A percentile compares a stretch with the other conserved stretches of the same genome.
phyloP scores from a whole-genome alignment of 2,888 invertebrate genomes.

The Euclidia mi region DNA sequence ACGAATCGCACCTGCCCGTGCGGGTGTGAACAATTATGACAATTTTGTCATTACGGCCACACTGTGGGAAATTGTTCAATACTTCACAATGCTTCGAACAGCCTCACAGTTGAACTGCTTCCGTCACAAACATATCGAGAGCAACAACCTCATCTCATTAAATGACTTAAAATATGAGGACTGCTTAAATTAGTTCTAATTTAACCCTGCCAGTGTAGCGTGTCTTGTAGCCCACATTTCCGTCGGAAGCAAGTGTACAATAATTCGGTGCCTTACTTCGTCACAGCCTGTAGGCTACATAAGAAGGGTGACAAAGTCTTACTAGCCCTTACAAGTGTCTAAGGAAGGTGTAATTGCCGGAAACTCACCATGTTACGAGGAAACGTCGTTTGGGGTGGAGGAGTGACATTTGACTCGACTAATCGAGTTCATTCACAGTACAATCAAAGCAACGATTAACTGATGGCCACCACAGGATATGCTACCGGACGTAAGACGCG shows the following conservation, averaged over 20 bases:
- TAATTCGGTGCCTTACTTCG: slow-evolving; percentile 78
- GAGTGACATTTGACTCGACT: slow-evolving; percentile 87
- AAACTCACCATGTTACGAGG: slow-evolving; percentile 80
- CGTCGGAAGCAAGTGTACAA: slow-evolving; percentile 81
- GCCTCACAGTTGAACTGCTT: slow-evolving; percentile 20
- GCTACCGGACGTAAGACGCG: slow-evolving; percentile 58
- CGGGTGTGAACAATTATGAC: slow-evolving; percentile 74
- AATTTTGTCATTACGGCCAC: slow-evolving; percentile 71
- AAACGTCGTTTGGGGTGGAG: slow-evolving; percentile 81
- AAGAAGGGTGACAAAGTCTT: slow-evolving; percentile 78
- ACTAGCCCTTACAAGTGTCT: slow-evolving; percentile 74
- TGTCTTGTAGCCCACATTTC: slow-evolving; percentile 80
- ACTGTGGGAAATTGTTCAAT: slow-evolving; percentile 69
- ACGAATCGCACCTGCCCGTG: slow-evolving; percentile 81
- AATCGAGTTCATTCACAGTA: slow-evolving; percentile 82
- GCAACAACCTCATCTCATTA: slow-evolving; percentile 50
- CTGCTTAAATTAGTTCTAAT: slow-evolving; percentile 62
- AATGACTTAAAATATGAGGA: slow-evolving; percentile 49
- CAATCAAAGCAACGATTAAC: slow-evolving; percentile 81
- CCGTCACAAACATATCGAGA: slow-evolving; percentile 33
- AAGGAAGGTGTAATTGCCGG: slow-evolving; percentile 88
- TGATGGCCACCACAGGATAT: slow-evolving; percentile 82
- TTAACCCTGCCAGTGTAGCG: slow-evolving; percentile 60
- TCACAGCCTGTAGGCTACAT: slow-evolving; percentile 80
- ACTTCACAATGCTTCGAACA: slow-evolving; percentile 19